Percentiles rank a stretch among this genome's conserved stretches.
Evolutionary conservation across 2,113 vertebrate genomes (phyloP).

Genomic region (Xenus cinereus): DNA sequence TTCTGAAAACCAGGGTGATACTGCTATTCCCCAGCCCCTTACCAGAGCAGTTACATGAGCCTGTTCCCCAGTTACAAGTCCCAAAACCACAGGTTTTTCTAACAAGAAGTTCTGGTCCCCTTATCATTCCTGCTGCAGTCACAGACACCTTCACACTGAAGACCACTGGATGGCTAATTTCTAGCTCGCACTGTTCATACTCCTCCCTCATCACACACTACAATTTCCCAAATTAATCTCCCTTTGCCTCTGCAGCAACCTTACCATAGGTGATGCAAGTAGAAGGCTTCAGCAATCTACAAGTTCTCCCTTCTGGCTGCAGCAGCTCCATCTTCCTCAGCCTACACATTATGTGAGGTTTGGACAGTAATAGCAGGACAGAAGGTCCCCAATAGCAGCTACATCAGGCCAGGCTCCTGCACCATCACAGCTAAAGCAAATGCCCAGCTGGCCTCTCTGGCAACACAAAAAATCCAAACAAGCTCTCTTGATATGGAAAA

Average conservation of each 20-base stretch:
- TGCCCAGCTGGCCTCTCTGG: background rate
- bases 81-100: background rate
- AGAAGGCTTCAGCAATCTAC: background rate
- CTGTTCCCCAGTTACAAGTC: background rate
- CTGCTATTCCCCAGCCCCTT: background rate
- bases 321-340: background rate
- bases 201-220: background rate
- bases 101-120: background rate
- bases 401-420: background rate
- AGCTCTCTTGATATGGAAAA: background rate
- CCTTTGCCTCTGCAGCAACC: background rate
- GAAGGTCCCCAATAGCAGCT: background rate
- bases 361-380: background rate
- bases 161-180: no score
- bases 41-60: background rate
- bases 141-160: background rate
- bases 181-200: background rate
- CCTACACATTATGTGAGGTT: accelerated
- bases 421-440: background rate
- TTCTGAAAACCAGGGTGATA: background rate
- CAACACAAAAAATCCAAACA: background rate
- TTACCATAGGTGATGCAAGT: background rate
- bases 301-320: background rate
- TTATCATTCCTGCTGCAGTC: background rate
- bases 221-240: background rate